These are phyloP conservation scores for Chondrosia reniformis DNA, from an alignment of 37 sponge, comb jelly and placozoan species.

Conservation along the genomic window DNA sequence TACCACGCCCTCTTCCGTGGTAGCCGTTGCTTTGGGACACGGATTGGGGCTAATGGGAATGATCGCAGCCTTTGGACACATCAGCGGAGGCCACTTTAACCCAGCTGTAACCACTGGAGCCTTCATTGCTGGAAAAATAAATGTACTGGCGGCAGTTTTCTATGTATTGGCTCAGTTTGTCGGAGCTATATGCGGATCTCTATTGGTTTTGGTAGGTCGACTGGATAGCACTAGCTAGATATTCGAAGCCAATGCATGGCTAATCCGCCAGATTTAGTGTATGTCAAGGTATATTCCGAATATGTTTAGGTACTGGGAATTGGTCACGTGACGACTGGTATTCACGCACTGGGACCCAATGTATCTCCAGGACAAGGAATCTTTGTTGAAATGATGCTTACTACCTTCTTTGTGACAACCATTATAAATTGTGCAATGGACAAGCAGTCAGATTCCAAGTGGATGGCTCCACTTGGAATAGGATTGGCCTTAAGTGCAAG, in stretches of 20 bases:
- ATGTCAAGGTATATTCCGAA: too few species aligned
- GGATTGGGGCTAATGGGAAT: slow-evolving; percentile 43
- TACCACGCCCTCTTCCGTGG: not conserved
- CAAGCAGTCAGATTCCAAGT: slow-evolving; percentile 14
- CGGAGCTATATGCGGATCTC: slow-evolving; percentile 50
- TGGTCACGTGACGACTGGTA: slow-evolving; percentile 9
- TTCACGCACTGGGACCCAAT: not conserved
- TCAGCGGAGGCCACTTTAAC: slow-evolving; percentile 71
- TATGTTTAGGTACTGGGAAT: not conserved
- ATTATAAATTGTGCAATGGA: slow-evolving; percentile 41
- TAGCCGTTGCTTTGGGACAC: slow-evolving; percentile 19
- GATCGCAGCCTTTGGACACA: slow-evolving; percentile 30
- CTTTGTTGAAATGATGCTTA: slow-evolving; percentile 43
- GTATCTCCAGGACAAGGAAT: slow-evolving; percentile 26
- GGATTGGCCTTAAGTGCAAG: slow-evolving; percentile 31
- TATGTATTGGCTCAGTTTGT: slow-evolving; percentile 50
- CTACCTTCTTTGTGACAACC: slow-evolving; percentile 42
- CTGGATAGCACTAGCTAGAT: too few species aligned
- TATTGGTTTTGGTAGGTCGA: slow-evolving; percentile 50
- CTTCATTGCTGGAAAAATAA: slow-evolving; percentile 55
- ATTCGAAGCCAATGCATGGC: too few species aligned
- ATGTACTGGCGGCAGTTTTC: slow-evolving; percentile 22
- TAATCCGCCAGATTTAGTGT: too few species aligned
- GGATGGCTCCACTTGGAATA: slow-evolving; percentile 13
- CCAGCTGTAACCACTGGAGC: slow-evolving; percentile 57